Base-by-base conservation (phyloP, 2,797 vertebrate genomes). In the Falco peregrinus region DNA sequence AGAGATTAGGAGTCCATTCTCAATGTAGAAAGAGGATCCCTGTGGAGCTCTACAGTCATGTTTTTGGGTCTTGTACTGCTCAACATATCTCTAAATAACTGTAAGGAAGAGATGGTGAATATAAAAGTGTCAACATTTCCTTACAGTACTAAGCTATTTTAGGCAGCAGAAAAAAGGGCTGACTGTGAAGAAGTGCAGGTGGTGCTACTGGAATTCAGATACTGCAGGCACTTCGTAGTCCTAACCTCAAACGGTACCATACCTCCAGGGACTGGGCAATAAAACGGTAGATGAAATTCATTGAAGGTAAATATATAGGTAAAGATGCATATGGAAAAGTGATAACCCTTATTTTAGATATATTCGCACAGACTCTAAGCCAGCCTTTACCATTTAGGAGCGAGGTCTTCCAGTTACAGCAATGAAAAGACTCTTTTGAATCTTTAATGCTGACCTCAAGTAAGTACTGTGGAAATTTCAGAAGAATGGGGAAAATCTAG, bases 381-480 rank as follows among this genome's bases (percentile, higher is more conserved):
- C 14, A 60, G n/a, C 11, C 9, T 94, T 89, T 75, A 71, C 9
- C 8, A 48, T 80, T 81, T 68, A 91, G 45, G 13, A 93, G 35
- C 2, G 8, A 92, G 50, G 35, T 70, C 37, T 92, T 82, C 33
- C 39, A 92, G 84, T 91, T 61, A 64, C 11, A 88, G 33, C 64
- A 94, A 47, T 33, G 56, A 88, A 90, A 48, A 87, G 29, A 76
- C 12, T 89, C 48, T 83, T 83, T 45, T 94, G 83, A 95, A 94
- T 88, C 41, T 61, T 91, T 96, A 97, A 94, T 88, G 76, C 12
- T 91, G 88, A 94, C 76, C 83, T 82, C 54, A 88, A 50, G 53
- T 86, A 93, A 85, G 73, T 88, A 86, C 37, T 78, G 37, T 16
- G 59, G 53, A 95, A 93, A 87, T 94, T 95, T 84, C 79, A 83